phyloP scores from a whole-genome alignment of 2,113 vertebrate species.

The Bungarus multicinctus region DNA sequence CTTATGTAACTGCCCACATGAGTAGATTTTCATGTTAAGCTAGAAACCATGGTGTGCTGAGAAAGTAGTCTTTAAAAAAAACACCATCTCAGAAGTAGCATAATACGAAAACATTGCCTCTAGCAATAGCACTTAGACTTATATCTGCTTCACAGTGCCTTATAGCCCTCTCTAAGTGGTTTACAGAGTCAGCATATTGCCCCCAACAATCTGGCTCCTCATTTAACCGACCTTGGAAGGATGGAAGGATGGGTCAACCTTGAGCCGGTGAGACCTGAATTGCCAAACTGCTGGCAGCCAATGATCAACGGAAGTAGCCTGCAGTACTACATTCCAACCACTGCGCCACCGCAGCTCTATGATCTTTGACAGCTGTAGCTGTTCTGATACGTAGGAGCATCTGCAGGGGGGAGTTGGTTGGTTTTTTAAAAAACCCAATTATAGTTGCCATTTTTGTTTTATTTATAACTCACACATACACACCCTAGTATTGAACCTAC shows the following conservation, averaged over 20 bases:
- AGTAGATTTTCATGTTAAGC: background rate
- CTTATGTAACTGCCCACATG: background rate
- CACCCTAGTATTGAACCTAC: background rate
- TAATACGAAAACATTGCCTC: background rate
- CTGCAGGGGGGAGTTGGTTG: background rate
- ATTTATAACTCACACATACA: background rate
- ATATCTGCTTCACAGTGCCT: too few relatives aligned
- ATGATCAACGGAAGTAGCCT: too few relatives aligned
- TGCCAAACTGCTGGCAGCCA: too few relatives aligned
- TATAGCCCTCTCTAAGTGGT: too few relatives aligned
- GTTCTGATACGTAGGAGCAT: background rate
- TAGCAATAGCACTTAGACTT: too few relatives aligned
- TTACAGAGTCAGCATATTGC: too few relatives aligned
- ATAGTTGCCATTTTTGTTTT: background rate
- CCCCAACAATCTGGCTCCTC: too few relatives aligned
- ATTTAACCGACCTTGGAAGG: too few relatives aligned
- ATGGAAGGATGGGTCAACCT: too few relatives aligned
- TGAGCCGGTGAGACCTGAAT: too few relatives aligned
- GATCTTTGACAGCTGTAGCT: background rate
- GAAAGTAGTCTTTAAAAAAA: background rate
- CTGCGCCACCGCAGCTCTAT: background rate
- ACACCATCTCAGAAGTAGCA: background rate
- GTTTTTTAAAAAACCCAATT: background rate
- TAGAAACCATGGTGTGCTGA: background rate
- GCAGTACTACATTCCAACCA: too few relatives aligned